phyloP scores from a whole-genome alignment of 2,113 vertebrate species.

The Chaetura pelagica region DNA sequence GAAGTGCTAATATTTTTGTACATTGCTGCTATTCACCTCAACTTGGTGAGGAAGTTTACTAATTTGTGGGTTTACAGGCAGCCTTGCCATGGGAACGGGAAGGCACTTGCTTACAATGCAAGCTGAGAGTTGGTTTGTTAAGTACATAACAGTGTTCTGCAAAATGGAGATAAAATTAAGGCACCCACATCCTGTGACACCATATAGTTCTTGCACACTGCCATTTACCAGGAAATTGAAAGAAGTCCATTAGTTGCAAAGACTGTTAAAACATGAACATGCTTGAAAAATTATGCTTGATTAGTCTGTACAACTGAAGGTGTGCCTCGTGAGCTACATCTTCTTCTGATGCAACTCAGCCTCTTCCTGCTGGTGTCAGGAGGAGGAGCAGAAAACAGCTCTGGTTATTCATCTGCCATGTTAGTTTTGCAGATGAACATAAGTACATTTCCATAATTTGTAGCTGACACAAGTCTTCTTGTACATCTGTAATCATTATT shows the following conservation, averaged over 20 bases:
- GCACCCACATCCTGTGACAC: slow-evolving; percentile 82
- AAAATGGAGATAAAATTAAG: slow-evolving; percentile 59
- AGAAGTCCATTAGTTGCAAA: not conserved
- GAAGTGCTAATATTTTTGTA: not conserved
- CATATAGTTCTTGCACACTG: slow-evolving; percentile 5
- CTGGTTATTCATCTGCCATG: not conserved
- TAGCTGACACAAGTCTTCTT: not conserved
- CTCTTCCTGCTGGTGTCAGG: not conserved
- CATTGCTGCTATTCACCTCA: not conserved
- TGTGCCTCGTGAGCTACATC: not conserved
- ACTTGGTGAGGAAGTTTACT: slow-evolving; percentile 23
- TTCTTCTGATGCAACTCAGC: not conserved
- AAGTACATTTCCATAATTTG: not conserved
- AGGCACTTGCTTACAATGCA: not conserved
- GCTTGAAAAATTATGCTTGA: not conserved
- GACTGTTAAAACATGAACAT: not conserved
- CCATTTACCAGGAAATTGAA: not conserved
- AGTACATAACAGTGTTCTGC: slow-evolving; percentile 42
- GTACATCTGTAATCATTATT: not conserved
- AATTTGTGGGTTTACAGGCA: not conserved
- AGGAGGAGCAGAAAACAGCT: not conserved
- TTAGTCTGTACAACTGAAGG: not conserved
- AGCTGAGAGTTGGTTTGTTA: slow-evolving; percentile 58
- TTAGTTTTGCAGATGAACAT: not conserved
- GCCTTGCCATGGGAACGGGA: not conserved